phyloP scores from a whole-genome alignment of 2,113 vertebrate genomes.

The Otocyon megalotis region DNA sequence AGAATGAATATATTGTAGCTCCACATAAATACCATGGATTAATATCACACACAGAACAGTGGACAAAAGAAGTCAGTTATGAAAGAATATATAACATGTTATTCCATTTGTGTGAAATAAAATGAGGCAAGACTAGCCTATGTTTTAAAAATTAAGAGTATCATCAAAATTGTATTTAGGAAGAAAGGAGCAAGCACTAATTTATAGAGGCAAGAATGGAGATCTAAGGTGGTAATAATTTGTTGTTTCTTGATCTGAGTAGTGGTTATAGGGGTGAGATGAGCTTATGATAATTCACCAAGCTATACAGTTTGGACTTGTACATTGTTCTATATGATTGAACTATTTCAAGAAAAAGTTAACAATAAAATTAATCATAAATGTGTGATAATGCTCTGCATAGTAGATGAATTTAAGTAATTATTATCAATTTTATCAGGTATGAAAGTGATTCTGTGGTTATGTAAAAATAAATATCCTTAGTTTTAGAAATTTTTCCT shows the following conservation, averaged over 20 bases:
- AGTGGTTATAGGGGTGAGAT: too few species aligned
- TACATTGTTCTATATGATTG: background rate
- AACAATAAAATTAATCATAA: background rate
- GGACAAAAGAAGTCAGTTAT: background rate
- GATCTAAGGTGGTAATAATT: background rate
- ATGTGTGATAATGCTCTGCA: background rate
- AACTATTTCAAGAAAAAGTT: slow-evolving; percentile 4
- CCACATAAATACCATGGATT: background rate
- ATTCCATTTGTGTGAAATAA: background rate
- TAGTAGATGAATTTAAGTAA: background rate
- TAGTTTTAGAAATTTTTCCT: background rate
- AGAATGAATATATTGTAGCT: background rate
- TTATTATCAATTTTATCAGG: background rate
- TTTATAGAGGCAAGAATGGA: background rate
- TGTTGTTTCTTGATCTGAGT: background rate
- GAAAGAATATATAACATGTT: background rate
- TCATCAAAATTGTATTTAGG: background rate
- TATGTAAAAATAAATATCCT: background rate
- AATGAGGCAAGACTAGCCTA: background rate
- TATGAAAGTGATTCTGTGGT: background rate
- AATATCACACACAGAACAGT: background rate
- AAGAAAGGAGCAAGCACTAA: background rate
- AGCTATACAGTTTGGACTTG: background rate
- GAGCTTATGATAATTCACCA: background rate
- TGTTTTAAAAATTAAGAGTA: background rate